Evolutionary conservation across 1,140 invertebrate genomes (phyloP), one percentile per base, ranked within the genome.

Genomic region (Caerostris darwini): DNA sequence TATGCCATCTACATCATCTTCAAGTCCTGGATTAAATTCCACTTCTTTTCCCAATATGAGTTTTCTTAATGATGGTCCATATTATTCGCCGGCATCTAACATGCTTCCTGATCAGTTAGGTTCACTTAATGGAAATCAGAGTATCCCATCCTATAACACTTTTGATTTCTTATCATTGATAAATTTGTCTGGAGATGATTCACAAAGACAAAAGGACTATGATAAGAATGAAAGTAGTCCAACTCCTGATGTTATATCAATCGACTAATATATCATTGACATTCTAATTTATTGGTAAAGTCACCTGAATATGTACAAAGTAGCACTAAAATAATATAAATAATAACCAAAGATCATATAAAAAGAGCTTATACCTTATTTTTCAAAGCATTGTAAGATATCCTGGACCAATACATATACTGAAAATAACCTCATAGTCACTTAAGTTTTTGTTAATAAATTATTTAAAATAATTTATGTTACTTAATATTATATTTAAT

Each of bases 211-310:
- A 5, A 93, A 87, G 19, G 92, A 93, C 0, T 88, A 19, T 61
- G 64, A 88, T 17, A 54, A 54, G 5, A 93, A 93, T n/a, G 85
- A 71, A 56, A 64, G 2, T 53, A n/a, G 12, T 54, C 5, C 58
- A 53, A n/a, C 83, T 7, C 92, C 85, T 50, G 92, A 94, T 94
- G 92, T 94, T 10, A 89, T 94, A 81, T 94, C 92, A 81, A 81
- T 94, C 61, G 92, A 94, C 12, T 94, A 34, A 94, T 64, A 14
- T 3, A 10, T 12, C 71, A 53, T 14, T 53, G 17, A 56, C 53
- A 56, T n/a, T 56, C 3, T 54, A 56, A 83, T 54, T 58, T 19
- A 56, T 85, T 58, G 56, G 17, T 58, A 85, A 56, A 85, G 10
- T 58, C 82, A 85, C 56, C 83, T 58, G 54, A 5, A 34, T 77